Evolutionary conservation across 2,888 invertebrate genomes (phyloP).

Genomic region (Agelastica alni): DNA sequence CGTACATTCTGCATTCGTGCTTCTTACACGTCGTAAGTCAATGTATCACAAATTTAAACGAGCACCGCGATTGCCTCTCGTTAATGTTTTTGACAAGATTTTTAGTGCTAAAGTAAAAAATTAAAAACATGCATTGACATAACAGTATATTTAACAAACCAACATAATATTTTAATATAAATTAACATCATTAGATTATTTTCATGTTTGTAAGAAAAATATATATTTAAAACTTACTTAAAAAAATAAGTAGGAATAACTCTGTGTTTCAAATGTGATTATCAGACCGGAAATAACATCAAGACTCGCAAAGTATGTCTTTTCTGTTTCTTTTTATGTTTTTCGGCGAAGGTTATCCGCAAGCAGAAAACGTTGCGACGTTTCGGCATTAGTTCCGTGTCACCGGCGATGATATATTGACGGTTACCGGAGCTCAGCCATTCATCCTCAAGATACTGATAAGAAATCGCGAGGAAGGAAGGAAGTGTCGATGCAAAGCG

Average conservation of each 20-base stretch:
- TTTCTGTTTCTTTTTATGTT: conserved; percentile 12
- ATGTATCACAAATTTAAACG: too few species aligned
- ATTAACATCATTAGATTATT: too few species aligned
- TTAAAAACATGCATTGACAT: too few species aligned
- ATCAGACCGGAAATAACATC: background rate
- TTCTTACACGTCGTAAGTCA: too few species aligned
- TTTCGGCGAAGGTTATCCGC: conserved; percentile 30
- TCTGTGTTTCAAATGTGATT: background rate
- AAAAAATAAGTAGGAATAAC: background rate
- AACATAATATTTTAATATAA: too few species aligned
- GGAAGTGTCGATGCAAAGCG: conserved; percentile 42
- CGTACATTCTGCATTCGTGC: too few species aligned
- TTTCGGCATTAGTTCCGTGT: conserved; percentile 39
- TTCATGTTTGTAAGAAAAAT: too few species aligned
- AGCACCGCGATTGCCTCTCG: too few species aligned
- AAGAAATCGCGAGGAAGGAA: conserved; percentile 41
- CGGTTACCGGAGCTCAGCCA: conserved; percentile 45
- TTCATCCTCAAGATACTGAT: conserved; percentile 43
- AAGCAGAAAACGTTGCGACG: conserved; percentile 23
- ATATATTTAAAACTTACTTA: too few species aligned
- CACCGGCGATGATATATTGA: conserved; percentile 43
- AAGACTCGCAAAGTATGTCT: background rate
- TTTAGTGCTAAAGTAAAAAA: too few species aligned
- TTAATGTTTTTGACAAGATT: too few species aligned
- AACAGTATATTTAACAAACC: too few species aligned